These are phyloP conservation scores for Pteropus rufus DNA, from an alignment of 2,797 vertebrate genomes.

Conservation along the genomic window DNA sequence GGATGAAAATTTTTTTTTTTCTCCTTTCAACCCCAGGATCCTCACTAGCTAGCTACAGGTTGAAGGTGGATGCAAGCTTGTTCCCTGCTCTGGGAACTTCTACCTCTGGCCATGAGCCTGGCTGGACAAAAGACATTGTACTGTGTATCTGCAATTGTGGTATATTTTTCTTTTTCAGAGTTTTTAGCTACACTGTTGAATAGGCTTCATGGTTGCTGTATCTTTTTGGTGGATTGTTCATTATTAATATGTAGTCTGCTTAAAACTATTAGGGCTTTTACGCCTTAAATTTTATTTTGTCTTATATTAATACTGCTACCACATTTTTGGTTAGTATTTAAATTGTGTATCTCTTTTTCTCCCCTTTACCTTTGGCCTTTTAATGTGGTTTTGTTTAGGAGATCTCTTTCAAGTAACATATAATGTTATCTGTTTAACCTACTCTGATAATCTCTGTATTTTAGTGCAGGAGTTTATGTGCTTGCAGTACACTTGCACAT, in stretches of 20 bases:
- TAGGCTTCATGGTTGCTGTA: not conserved
- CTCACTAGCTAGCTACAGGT: not conserved
- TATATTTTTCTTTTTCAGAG: not conserved
- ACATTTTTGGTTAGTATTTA: not conserved
- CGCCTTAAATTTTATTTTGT: not conserved
- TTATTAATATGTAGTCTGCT: not conserved
- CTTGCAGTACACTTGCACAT: not conserved
- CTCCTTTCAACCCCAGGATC: not conserved
- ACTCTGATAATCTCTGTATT: not conserved
- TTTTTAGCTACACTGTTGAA: not conserved
- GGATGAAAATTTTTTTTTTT: not conserved
- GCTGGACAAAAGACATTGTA: not conserved
- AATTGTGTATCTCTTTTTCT: not conserved
- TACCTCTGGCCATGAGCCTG: not conserved
- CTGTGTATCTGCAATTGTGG: not conserved
- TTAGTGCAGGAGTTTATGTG: not conserved
- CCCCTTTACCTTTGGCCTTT: not conserved
- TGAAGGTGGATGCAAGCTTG: not conserved
- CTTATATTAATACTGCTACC: not conserved
- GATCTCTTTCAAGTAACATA: not conserved
- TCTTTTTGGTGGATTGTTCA: not conserved
- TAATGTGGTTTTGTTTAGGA: not conserved
- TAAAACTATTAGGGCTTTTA: not conserved
- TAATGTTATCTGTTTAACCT: not conserved
- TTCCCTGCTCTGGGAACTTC: conserved; percentile 16